Conservation (phyloP, 2,113 vertebrate species). For the Lophius piscatorius region DNA sequence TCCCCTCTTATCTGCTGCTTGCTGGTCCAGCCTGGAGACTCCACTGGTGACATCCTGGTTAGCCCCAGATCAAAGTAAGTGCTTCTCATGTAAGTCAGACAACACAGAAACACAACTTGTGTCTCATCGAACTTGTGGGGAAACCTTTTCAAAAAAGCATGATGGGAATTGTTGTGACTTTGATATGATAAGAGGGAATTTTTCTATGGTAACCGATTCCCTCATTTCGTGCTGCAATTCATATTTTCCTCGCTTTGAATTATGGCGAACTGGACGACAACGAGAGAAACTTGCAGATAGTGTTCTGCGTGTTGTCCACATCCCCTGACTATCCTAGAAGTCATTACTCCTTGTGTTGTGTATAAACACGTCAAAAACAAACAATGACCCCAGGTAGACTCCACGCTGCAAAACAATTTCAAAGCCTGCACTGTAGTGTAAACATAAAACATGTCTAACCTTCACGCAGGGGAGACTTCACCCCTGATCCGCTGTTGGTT, state of each 20-base stretch:
- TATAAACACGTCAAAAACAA: constrained; percentile 81
- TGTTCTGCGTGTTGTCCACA: constrained; percentile 31
- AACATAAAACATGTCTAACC: constrained; percentile 73
- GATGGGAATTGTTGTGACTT: constrained; percentile 17
- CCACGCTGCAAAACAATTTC: constrained; percentile 67
- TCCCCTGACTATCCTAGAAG: constrained; percentile 54
- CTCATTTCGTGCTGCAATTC: constrained; percentile 32
- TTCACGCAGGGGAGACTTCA: constrained; percentile 68
- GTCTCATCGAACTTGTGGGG: background rate
- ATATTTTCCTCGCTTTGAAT: constrained; percentile 42
- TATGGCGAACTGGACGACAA: background rate
- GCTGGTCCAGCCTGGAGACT: constrained; percentile 61
- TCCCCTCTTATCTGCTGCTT: constrained; percentile 26
- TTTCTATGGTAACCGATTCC: constrained; percentile 58
- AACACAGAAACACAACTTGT: background rate
- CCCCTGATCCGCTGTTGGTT: constrained; percentile 59
- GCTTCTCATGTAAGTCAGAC: background rate
- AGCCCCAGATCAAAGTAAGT: constrained; percentile 73
- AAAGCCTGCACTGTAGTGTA: constrained; percentile 75
- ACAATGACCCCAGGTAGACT: constrained; percentile 71
- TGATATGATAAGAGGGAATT: constrained; percentile 29
- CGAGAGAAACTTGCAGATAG: constrained; percentile 9
- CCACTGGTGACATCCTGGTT: constrained; percentile 69
- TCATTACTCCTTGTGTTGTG: constrained; percentile 75
- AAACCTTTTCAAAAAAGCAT: background rate